Conservation (phyloP, 2,113 vertebrate genomes). For the Leucoraja erinaceus region DNA sequence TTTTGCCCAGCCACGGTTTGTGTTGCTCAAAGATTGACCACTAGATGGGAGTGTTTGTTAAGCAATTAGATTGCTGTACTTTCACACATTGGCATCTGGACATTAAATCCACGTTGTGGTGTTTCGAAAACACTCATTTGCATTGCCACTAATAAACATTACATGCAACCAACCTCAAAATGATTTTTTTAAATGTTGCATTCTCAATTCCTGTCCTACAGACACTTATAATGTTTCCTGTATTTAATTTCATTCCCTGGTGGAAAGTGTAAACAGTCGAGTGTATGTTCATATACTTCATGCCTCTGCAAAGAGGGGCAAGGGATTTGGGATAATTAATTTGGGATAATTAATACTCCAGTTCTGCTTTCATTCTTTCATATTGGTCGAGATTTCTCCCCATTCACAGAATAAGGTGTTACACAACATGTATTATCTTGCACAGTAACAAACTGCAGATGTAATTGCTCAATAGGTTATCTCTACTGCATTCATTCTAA, state of each 20-base stretch:
- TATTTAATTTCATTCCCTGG: neutral
- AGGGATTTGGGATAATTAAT: neutral
- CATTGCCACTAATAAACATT: too few relatives aligned
- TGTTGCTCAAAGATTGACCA: neutral
- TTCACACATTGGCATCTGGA: neutral
- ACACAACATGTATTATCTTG: neutral
- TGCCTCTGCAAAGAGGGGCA: neutral
- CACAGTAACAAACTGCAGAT: neutral
- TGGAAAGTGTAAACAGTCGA: neutral
- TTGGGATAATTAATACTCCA: neutral
- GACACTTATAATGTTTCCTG: too few relatives aligned
- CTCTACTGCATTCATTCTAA: too few relatives aligned
- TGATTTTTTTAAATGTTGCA: too few relatives aligned
- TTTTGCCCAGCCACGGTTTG: too few relatives aligned
- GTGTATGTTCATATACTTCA: neutral
- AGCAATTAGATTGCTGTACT: neutral
- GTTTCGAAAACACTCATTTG: too few relatives aligned
- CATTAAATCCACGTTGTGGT: neutral
- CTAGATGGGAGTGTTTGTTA: slow-evolving; percentile 4
- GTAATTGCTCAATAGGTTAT: neutral
- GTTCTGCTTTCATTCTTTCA: neutral
- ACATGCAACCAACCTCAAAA: too few relatives aligned
- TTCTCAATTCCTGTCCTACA: too few relatives aligned
- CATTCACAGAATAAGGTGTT: neutral
- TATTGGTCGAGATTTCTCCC: neutral